Conservation (phyloP, 2,797 vertebrate genomes). For the Vultur gryphus region DNA sequence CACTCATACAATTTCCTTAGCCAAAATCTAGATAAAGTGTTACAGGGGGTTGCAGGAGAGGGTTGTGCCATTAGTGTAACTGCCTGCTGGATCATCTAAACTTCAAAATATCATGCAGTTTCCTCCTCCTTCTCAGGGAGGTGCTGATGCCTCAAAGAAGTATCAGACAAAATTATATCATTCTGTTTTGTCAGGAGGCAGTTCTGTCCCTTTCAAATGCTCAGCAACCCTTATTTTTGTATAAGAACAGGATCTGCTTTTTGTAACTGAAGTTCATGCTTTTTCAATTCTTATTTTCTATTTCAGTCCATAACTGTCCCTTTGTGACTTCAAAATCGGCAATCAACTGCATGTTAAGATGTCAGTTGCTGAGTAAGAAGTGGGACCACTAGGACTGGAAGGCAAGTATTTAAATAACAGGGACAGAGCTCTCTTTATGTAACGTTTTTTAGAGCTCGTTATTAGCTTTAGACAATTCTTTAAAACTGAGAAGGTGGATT, state of each 20-base stretch:
- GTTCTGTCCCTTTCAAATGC: not conserved
- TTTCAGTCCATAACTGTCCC: not conserved
- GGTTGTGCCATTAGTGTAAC: not conserved
- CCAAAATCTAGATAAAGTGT: not conserved
- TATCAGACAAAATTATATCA: not conserved
- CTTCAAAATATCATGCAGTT: not conserved
- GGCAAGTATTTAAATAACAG: not conserved
- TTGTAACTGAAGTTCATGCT: not conserved
- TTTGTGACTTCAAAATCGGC: not conserved
- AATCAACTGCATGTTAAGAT: not conserved
- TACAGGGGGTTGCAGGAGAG: not conserved
- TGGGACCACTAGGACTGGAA: not conserved
- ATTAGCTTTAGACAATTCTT: not conserved
- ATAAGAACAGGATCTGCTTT: not conserved
- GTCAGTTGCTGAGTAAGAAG: not conserved
- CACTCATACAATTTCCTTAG: not conserved
- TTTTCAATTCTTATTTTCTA: not conserved
- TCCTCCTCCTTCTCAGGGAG: conserved; percentile 49
- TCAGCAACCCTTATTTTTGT: not conserved
- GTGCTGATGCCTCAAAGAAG: conserved; percentile 46
- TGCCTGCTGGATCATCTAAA: not conserved
- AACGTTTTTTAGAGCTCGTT: not conserved
- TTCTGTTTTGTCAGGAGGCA: not conserved
- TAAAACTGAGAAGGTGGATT: not conserved
- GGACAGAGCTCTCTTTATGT: not conserved